Evolutionary conservation across 2,797 vertebrate species (phyloP), one percentile per base, ranked within the genome.

Genomic region (Stomatorhinus walkeri): DNA sequence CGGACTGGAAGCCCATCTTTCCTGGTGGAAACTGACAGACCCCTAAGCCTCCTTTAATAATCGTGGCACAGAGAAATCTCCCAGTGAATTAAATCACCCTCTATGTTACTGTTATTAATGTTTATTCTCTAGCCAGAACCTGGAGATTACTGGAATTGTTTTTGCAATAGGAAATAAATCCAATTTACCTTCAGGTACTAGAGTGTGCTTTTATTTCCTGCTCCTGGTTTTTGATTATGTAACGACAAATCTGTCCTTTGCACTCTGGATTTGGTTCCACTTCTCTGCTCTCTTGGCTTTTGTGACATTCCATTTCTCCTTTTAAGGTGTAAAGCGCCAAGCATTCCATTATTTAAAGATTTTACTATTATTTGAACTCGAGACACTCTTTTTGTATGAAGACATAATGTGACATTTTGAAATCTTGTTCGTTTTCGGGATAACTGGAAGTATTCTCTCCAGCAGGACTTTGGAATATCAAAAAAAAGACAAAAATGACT

Each of bases 91-190:
- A 96, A 96, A 96, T 96, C 96, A 95, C 97, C 96, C 95, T 98
- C 97, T 98, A 98, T 97, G 98, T 98, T 98, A 97, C 96, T 97
- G 97, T 98, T 98, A 97, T 98, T 98, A 98, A 98, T 98, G 98
- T 99, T 99, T 98, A 98, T 98, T 97, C 97, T 97, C 97, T 96
- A 89, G 94, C 97, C 96, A 96, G 97, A 97, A 98, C 97, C 97
- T 98, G 97, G 97, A 98, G 97, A 98, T 97, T 97, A 98, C 98
- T 98, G 97, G 97, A 99, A 97, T 95, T 94, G 96, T 89, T 89
- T 89, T 89, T 89, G 94, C 95, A 96, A 95, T 93, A 95, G 96
- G 95, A 96, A 96, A 96, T 96, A 96, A 97, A 97, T 97, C 96
- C 95, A 95, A 96, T 97, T 96, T 96, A 96, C 95, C 97, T 97